Evolutionary conservation across 2,797 vertebrate species (phyloP).

Genomic region (Odontamblyopus rebecca): DNA sequence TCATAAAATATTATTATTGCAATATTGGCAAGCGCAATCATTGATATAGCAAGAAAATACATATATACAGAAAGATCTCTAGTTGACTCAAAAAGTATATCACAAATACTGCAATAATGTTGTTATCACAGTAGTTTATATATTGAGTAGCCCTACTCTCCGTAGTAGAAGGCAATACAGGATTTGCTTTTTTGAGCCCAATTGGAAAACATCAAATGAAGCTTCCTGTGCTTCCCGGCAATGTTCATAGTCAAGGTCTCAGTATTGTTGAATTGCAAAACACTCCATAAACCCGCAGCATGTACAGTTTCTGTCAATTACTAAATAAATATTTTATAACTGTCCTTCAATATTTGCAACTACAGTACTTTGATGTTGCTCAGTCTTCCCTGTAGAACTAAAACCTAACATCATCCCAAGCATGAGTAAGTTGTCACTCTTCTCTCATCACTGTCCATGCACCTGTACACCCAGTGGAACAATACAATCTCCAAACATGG

Average conservation of each 20-base stretch:
- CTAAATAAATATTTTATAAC: not conserved
- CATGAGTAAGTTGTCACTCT: not conserved
- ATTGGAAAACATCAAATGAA: not conserved
- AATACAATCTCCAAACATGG: not conserved
- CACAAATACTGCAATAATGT: no score
- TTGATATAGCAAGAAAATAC: no score
- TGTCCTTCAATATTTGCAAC: not conserved
- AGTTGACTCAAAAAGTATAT: no score
- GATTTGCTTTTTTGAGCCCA: not conserved
- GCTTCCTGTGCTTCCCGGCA: not conserved
- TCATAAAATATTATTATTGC: no score
- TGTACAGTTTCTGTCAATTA: not conserved
- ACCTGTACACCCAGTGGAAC: not conserved
- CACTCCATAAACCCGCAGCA: not conserved
- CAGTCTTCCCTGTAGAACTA: not conserved
- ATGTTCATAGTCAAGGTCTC: not conserved
- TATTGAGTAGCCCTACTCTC: not conserved
- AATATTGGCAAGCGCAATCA: no score
- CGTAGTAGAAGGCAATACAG: not conserved
- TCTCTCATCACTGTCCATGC: not conserved
- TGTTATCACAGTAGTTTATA: no score
- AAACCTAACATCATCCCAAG: not conserved
- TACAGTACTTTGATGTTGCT: constrained; percentile 1
- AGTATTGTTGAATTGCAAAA: not conserved
- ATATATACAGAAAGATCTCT: no score